Evolutionary conservation across 2,797 vertebrate species (phyloP), one percentile per base, ranked within the genome.

Genomic region (Heliangelus exortis): DNA sequence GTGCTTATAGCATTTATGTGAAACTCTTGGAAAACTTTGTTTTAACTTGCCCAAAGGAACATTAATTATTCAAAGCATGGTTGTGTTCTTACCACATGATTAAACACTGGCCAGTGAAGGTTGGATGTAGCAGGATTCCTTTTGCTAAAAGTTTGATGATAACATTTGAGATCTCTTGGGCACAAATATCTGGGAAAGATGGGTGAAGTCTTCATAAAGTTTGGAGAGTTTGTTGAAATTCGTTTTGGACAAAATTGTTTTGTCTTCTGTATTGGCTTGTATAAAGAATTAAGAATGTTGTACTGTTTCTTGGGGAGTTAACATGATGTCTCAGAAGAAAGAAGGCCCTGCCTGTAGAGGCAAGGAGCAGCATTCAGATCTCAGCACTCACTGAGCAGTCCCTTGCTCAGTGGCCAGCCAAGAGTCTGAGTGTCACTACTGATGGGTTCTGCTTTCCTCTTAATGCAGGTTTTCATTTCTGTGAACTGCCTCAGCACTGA

Each of bases 401-500:
- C 7, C 8, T 36, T 1, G 3, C 39, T 79, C 34, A 39, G 29
- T 5, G 16, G 43, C 58, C 63, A 55, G 20, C 48, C 75, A 63
- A 47, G 48, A 31, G 6, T 34, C 26, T 0, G 0, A 41, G 45
- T 39, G 33, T 74, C 58, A 29, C 28, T 76, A 2, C 59, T 97
- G 59, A 97, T 0, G 0, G n/a, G 23, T 48, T 13, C 53, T 83
- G 34, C 68, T 72, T 86, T 82, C 66, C 41, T 74, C 55, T 78
- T 86, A 83, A 81, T 68, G 19, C 97, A 99, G 99, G 99, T 99
- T 95, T 99, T 99, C 97, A 98, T 99, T 97, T 99, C 99, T 0
- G 99, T 99, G 95, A 99, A 99, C 98, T 99, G 99, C 90, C 97
- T 99, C 93, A 99, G 99, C 97, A 99, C 99, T 1, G 99, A 99